These are phyloP conservation scores for Lithophane socia DNA, from an alignment of 2,888 invertebrate species.

Conservation along the genomic window DNA sequence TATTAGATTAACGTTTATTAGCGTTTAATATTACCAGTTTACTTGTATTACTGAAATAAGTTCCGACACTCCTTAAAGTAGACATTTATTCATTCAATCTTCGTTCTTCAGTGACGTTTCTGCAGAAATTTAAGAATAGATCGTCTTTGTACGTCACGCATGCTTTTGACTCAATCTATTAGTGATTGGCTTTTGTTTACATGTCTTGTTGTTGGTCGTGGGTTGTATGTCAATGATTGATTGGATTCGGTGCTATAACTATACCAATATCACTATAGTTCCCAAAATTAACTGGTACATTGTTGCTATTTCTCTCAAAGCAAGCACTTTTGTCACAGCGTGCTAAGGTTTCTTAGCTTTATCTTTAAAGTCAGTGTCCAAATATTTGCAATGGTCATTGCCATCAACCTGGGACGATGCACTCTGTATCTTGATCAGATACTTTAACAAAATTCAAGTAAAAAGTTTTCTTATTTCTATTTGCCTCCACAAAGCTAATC, in stretches of 20 bases:
- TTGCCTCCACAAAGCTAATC: not conserved
- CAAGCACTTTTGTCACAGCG: not conserved
- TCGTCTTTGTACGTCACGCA: conserved; percentile 24
- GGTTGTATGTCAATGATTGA: conserved; percentile 19
- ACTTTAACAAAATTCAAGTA: conserved; percentile 3
- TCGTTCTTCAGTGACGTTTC: conserved; percentile 19
- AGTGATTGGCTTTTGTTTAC: conserved; percentile 40
- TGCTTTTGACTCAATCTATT: conserved; percentile 22
- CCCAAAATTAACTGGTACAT: not conserved
- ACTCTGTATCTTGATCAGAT: conserved; percentile 23
- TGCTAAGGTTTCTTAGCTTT: not conserved
- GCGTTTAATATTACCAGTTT: conserved; percentile 42
- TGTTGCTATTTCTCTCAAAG: not conserved
- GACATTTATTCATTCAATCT: conserved; percentile 8
- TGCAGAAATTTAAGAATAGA: conserved; percentile 39
- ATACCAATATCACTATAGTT: conserved; percentile 6
- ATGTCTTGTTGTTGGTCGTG: not conserved
- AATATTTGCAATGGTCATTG: conserved; percentile 17
- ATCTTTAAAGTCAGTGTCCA: conserved; percentile 9
- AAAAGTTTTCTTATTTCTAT: not conserved
- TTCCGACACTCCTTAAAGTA: conserved; percentile 1
- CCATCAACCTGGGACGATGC: conserved; percentile 16
- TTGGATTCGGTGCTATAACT: not conserved
- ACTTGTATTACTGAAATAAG: conserved; percentile 29
- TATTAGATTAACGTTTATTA: conserved; percentile 58